Conservation (phyloP, 2,888 invertebrate genomes). For the Macrosoma leucophasiata region DNA sequence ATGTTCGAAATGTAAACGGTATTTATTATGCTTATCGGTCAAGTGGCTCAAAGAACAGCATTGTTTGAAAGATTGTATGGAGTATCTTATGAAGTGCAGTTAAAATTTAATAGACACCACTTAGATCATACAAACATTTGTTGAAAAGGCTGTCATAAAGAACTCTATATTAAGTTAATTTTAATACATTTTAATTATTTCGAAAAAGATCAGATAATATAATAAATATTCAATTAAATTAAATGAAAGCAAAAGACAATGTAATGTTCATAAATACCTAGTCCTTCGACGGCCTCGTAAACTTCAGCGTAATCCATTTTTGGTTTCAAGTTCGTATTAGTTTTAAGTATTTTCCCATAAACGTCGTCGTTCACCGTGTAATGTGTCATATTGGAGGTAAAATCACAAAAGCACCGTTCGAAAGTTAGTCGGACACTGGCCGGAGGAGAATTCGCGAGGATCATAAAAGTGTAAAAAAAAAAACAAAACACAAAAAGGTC, state of each 20-base stretch:
- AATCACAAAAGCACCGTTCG: conserved; percentile 25
- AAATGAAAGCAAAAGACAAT: too few relatives aligned
- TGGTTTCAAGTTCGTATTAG: conserved; percentile 39
- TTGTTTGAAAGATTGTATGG: conserved; percentile 20
- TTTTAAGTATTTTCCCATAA: conserved; percentile 64
- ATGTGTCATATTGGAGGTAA: conserved; percentile 46
- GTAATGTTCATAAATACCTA: conserved; percentile 58
- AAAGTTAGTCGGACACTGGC: conserved; percentile 43
- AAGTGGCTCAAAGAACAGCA: conserved; percentile 18
- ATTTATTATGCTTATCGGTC: conserved; percentile 30
- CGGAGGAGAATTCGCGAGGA: conserved; percentile 24
- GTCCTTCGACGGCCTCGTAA: conserved; percentile 58
- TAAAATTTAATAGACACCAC: too few relatives aligned
- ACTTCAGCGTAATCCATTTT: conserved; percentile 58
- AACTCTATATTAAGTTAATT: too few relatives aligned
- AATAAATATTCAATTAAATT: too few relatives aligned
- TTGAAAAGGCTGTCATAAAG: too few relatives aligned
- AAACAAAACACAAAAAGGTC: conserved; percentile 47
- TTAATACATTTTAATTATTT: too few relatives aligned
- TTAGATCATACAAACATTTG: too few relatives aligned
- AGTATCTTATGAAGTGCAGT: too few relatives aligned
- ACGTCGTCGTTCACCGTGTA: conserved; percentile 67
- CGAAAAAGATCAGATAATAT: too few relatives aligned
- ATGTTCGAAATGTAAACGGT: background rate
- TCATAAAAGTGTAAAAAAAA: conserved; percentile 30